These are phyloP conservation scores for Anableps anableps DNA, from an alignment of 2,797 vertebrate species.

Conservation along the genomic window DNA sequence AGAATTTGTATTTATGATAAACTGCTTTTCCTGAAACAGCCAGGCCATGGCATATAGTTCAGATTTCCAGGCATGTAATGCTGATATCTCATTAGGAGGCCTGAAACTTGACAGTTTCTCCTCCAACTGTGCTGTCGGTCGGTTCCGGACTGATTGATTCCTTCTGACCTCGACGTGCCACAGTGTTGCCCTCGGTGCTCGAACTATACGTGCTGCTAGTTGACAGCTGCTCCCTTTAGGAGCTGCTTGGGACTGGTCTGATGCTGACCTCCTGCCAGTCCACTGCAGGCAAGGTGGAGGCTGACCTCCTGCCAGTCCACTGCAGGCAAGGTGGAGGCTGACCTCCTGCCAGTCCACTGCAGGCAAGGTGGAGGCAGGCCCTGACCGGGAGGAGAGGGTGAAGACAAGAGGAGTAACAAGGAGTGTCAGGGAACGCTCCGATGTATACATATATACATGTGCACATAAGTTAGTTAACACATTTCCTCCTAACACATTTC, in stretches of 20 bases:
- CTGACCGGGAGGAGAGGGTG: slow-evolving; percentile 45
- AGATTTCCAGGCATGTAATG: slow-evolving; percentile 26
- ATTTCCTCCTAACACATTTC: slow-evolving; percentile 60
- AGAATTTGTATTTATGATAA: neutral
- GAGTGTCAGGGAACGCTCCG: slow-evolving; percentile 34
- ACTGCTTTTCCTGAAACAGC: neutral
- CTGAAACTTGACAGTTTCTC: slow-evolving; percentile 55
- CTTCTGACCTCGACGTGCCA: slow-evolving; percentile 67
- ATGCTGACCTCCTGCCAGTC: slow-evolving; percentile 77
- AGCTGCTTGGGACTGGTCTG: slow-evolving; percentile 64
- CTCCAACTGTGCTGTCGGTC: slow-evolving; percentile 58
- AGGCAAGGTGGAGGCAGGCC: slow-evolving; percentile 48
- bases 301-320: slow-evolving; percentile 76
- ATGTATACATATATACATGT: slow-evolving; percentile 18
- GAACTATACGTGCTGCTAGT: slow-evolving; percentile 71
- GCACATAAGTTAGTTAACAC: slow-evolving; percentile 28
- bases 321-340: slow-evolving; percentile 69
- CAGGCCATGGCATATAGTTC: slow-evolving; percentile 7
- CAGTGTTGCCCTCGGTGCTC: slow-evolving; percentile 68
- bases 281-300: slow-evolving; percentile 56
- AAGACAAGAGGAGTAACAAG: slow-evolving; percentile 55
- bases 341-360: slow-evolving; percentile 73
- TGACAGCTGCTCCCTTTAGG: slow-evolving; percentile 75
- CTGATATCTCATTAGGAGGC: slow-evolving; percentile 58
- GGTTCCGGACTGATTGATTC: slow-evolving; percentile 71